Conservation (phyloP, 2,113 vertebrate species). For the Anthoscopus minutus region DNA sequence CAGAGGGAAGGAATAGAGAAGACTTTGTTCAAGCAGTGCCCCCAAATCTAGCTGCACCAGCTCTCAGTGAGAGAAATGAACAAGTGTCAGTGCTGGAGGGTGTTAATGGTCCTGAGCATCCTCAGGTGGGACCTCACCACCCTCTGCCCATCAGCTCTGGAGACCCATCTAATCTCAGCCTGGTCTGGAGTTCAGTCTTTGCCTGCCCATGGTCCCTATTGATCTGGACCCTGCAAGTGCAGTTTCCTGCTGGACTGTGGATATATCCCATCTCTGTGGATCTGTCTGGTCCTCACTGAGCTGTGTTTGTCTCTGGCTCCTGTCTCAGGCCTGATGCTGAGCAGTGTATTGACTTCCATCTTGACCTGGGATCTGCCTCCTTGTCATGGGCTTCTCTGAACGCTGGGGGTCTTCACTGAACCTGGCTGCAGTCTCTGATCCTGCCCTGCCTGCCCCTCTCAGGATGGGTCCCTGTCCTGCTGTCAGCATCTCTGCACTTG, state of each 20-base stretch:
- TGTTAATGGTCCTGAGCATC: background rate
- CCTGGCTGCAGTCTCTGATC: background rate
- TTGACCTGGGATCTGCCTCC: background rate
- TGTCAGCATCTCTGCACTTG: background rate
- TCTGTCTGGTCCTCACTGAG: background rate
- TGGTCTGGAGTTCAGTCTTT: background rate
- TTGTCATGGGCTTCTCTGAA: background rate
- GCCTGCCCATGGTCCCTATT: rapidly evolving
- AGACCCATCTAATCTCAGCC: background rate
- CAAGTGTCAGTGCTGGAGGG: background rate
- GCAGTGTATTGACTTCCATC: background rate
- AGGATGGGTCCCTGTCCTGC: background rate
- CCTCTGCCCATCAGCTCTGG: background rate
- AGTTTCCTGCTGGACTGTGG: background rate
- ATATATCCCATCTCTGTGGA: rapidly evolving
- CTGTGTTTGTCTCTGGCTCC: background rate
- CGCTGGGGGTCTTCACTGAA: background rate
- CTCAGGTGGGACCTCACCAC: background rate
- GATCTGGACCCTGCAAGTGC: background rate
- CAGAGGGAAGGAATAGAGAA: background rate
- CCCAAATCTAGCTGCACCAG: background rate
- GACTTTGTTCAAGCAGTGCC: background rate
- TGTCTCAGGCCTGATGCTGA: background rate
- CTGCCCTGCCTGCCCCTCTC: background rate
- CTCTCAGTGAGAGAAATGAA: background rate